A percentile compares a stretch with the other conserved stretches of the same genome.
These are phyloP conservation scores for Aricia agestis DNA, from an alignment of 1,140 invertebrate genomes.

Conservation along the genomic window DNA sequence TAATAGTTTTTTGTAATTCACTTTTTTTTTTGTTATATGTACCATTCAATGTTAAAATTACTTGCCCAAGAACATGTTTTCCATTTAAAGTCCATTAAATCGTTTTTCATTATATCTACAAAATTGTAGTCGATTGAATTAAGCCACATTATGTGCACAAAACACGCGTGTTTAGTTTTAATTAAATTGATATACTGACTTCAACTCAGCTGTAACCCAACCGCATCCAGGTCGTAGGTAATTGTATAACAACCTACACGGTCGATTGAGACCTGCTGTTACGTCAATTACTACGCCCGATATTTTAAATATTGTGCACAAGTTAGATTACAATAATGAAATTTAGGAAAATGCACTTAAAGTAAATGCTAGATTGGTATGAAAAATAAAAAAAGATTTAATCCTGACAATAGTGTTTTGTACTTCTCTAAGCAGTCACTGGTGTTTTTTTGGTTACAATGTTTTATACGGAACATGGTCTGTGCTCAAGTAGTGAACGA, in stretches of 20 bases:
- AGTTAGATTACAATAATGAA: not conserved
- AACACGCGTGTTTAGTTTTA: conserved; percentile 6
- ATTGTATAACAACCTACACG: conserved; percentile 38
- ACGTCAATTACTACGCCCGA: conserved; percentile 15
- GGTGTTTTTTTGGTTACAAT: too few species aligned
- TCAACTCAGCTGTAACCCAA: conserved; percentile 39
- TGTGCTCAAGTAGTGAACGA: too few species aligned
- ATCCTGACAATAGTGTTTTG: too few species aligned
- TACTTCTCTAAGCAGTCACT: too few species aligned
- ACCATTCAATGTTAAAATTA: not conserved
- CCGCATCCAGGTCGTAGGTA: conserved; percentile 34
- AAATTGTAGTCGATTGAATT: conserved; percentile 1
- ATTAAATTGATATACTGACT: conserved; percentile 11
- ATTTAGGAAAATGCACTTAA: too few species aligned
- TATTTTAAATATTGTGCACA: not conserved
- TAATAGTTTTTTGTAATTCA: too few species aligned
- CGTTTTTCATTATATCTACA: conserved; percentile 1
- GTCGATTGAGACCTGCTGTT: conserved; percentile 30
- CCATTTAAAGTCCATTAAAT: conserved; percentile 2
- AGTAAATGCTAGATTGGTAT: too few species aligned
- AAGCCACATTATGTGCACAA: conserved; percentile 29
- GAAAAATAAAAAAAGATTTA: too few species aligned
- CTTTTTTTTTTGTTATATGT: too few species aligned
- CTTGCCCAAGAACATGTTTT: conserved; percentile 8
- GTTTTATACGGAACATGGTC: too few species aligned